A percentile compares a stretch with the other conserved stretches of the same genome.
Evolutionary conservation across 2,113 vertebrate genomes (phyloP).

Genomic region (Protomyctophum bolini): DNA sequence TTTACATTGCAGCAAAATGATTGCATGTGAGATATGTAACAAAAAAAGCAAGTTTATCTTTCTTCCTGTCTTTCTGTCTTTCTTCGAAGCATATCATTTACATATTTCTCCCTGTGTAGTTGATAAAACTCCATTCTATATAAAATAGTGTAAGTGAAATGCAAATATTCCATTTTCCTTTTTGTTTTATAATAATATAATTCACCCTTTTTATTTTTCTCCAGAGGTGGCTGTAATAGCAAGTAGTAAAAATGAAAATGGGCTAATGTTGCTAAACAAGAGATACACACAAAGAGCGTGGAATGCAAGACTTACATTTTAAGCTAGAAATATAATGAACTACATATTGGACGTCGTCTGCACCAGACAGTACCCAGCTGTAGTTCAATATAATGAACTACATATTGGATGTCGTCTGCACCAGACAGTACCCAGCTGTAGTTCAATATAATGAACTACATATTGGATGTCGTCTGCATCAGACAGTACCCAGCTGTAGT

Average conservation of each 20-base stretch:
- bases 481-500: constrained; percentile 71
- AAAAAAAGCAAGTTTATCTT: constrained; percentile 66
- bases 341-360: constrained; percentile 71
- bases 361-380: constrained; percentile 67
- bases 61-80: constrained; percentile 39
- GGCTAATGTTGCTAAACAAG: constrained; percentile 74
- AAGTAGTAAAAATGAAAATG: constrained; percentile 71
- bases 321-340: constrained; percentile 77
- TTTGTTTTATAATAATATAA: background rate
- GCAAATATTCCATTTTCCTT: constrained; percentile 67
- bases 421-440: constrained; percentile 69
- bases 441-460: no score
- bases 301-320: constrained; percentile 80
- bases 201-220: constrained; percentile 64
- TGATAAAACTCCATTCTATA: constrained; percentile 75
- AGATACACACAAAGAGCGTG: constrained; percentile 80
- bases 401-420: constrained; percentile 63
- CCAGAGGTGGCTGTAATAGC: constrained; percentile 73
- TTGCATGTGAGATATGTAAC: constrained; percentile 80
- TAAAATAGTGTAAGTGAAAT: constrained; percentile 77
- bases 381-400: no score
- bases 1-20: constrained; percentile 81
- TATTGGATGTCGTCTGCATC: constrained; percentile 62
- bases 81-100: constrained; percentile 70
- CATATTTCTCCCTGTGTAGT: constrained; percentile 80